Evolutionary conservation across 2,113 vertebrate species (phyloP).

Genomic region (Sceloporus tristichus): DNA sequence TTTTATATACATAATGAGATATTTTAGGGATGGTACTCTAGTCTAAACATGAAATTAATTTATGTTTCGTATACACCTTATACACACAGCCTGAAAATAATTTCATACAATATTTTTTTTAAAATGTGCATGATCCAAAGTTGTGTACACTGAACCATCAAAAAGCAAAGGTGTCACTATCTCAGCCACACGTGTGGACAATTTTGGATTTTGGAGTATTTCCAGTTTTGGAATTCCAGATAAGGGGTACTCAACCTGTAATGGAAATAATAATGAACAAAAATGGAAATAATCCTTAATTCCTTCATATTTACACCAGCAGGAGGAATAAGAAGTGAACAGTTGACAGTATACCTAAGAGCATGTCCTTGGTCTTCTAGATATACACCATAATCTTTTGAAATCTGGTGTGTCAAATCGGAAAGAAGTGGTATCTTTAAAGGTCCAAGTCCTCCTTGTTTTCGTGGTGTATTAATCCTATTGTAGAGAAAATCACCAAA

Average conservation of each 20-base stretch:
- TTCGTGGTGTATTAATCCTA: constrained; percentile 96
- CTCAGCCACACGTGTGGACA: too few species aligned
- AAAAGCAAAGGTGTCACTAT: too few species aligned
- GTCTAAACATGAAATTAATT: too few species aligned
- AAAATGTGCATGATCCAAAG: too few species aligned
- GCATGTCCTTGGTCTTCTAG: constrained; percentile 95
- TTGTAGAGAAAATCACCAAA: constrained; percentile 41
- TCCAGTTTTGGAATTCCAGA: too few species aligned
- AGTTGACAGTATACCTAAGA: constrained; percentile 82
- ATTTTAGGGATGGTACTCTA: too few species aligned
- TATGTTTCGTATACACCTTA: background rate
- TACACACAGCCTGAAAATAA: too few species aligned
- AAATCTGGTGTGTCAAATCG: constrained; percentile 94
- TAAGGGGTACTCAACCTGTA: too few species aligned
- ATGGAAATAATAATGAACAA: background rate
- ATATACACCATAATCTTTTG: constrained; percentile 96
- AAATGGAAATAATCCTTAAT: background rate
- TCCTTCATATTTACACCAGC: background rate
- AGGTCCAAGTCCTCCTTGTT: constrained; percentile 92
- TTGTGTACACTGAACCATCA: too few species aligned
- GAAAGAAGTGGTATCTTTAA: constrained; percentile 95
- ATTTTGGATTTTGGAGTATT: too few species aligned
- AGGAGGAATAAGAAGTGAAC: background rate
- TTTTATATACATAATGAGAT: too few species aligned
- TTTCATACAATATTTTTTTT: too few species aligned